Evolutionary conservation across 2,113 vertebrate species (phyloP).

Genomic region (Platysternon megacephalum): DNA sequence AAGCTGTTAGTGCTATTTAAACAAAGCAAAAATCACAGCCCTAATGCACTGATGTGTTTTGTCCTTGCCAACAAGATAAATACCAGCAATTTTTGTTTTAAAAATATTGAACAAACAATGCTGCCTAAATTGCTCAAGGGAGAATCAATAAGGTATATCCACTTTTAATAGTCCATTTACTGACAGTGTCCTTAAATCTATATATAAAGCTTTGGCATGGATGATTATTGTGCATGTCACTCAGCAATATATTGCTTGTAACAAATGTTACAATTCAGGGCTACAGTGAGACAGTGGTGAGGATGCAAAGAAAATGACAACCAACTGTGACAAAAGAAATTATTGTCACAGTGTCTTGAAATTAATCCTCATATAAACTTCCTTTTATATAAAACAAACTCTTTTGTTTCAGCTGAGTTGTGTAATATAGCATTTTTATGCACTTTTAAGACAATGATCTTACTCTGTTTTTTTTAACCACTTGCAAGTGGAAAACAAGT

Average conservation of each 20-base stretch:
- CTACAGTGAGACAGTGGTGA: not conserved
- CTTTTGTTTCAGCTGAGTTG: not conserved
- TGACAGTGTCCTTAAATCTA: not conserved
- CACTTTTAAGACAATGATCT: not conserved
- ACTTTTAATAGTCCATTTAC: slow-evolving; percentile 25
- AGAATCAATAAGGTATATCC: slow-evolving; percentile 31
- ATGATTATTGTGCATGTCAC: slow-evolving; percentile 46
- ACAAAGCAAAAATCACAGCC: not conserved
- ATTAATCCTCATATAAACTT: slow-evolving; percentile 32
- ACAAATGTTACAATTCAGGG: not conserved
- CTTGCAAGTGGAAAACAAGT: not conserved
- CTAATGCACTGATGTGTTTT: not conserved
- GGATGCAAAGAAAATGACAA: slow-evolving; percentile 2
- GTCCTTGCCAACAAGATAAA: slow-evolving; percentile 30
- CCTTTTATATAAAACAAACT: not conserved
- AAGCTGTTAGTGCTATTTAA: not conserved
- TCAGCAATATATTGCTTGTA: slow-evolving; percentile 1
- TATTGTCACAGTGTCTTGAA: slow-evolving; percentile 36
- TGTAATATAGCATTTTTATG: not conserved
- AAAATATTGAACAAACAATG: slow-evolving; percentile 3
- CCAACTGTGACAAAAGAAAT: not conserved
- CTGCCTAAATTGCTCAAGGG: slow-evolving; percentile 32
- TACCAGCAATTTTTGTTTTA: slow-evolving; percentile 43
- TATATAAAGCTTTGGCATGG: slow-evolving; percentile 35
- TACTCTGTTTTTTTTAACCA: not conserved